Evolutionary conservation across 1,140 invertebrate species (phyloP).

Genomic region (Amyelois transitella): DNA sequence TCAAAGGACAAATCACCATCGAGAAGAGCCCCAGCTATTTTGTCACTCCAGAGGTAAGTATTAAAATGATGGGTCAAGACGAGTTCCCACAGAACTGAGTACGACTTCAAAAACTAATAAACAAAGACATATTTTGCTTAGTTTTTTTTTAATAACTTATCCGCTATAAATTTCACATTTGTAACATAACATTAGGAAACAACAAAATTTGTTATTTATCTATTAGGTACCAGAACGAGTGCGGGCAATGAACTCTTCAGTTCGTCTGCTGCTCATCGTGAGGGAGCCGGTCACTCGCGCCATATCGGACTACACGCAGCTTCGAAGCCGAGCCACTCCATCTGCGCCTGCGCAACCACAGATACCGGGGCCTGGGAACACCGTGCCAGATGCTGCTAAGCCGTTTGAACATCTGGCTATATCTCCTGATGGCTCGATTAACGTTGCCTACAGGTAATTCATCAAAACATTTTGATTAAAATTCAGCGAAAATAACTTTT

Average conservation of each 20-base stretch:
- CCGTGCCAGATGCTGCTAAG: constrained; percentile 64
- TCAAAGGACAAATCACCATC: constrained; percentile 92
- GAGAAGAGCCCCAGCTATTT: constrained; percentile 99
- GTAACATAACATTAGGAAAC: no score
- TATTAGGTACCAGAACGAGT: constrained; percentile 89
- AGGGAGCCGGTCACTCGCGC: constrained; percentile 95
- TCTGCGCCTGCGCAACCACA: constrained; percentile 61
- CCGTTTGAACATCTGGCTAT: constrained; percentile 89
- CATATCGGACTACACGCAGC: constrained; percentile 96
- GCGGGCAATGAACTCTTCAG: constrained; percentile 92
- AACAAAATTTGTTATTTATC: not conserved
- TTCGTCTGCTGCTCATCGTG: constrained; percentile 95
- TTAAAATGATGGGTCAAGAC: constrained; percentile 81
- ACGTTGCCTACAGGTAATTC: constrained; percentile 83
- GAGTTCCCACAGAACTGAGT: no score
- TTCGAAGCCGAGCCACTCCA: constrained; percentile 83
- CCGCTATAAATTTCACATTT: no score
- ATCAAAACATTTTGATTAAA: not conserved
- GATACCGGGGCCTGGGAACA: constrained; percentile 33
- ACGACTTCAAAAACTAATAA: no score
- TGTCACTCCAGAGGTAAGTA: constrained; percentile 93
- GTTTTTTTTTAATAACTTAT: no score
- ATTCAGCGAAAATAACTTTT: not conserved
- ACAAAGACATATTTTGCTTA: no score
- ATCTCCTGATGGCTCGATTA: constrained; percentile 86